Percentiles rank a stretch among this genome's conserved stretches.
phyloP scores from a whole-genome alignment of 2,888 invertebrate genomes.

The Calliphora vomitoria region DNA sequence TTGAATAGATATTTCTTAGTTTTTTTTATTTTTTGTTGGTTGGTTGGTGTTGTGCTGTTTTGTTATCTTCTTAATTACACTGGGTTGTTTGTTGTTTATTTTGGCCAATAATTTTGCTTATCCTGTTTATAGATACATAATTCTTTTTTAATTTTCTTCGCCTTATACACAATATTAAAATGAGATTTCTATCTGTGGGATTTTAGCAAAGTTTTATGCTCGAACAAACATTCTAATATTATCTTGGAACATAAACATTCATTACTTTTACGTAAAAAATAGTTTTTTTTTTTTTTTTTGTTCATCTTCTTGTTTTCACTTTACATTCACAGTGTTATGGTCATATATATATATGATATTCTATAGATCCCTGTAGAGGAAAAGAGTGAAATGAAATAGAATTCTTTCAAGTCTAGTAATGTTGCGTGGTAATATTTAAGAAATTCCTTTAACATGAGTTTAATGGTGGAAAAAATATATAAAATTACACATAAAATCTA shows the following conservation, averaged over 20 bases:
- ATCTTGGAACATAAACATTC: conserved; percentile 74
- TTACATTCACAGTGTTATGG: conserved; percentile 35
- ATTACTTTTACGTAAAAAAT: conserved; percentile 65
- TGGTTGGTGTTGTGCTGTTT: conserved; percentile 2
- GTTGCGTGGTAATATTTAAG: conserved; percentile 74
- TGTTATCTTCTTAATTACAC: conserved; percentile 72
- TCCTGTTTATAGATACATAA: conserved; percentile 64
- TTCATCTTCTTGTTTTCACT: conserved; percentile 7
- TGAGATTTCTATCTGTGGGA: conserved; percentile 65
- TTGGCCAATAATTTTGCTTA: conserved; percentile 71
- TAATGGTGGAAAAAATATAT: conserved; percentile 71
- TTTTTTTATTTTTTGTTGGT: neutral
- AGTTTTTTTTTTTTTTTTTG: neutral
- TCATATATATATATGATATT: conserved; percentile 3
- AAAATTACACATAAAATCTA: conserved; percentile 73
- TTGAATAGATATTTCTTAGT: conserved; percentile 21
- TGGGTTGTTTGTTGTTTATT: conserved; percentile 59
- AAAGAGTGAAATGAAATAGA: neutral
- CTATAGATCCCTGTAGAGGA: conserved; percentile 1
- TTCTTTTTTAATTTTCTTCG: conserved; percentile 32
- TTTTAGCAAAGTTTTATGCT: conserved; percentile 43
- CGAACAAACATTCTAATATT: conserved; percentile 72
- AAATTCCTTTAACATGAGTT: conserved; percentile 72
- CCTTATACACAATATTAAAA: conserved; percentile 46
- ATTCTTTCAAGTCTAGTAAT: conserved; percentile 61